Evolutionary conservation across 2,113 vertebrate species (phyloP).

Genomic region (Rhombomys opimus): DNA sequence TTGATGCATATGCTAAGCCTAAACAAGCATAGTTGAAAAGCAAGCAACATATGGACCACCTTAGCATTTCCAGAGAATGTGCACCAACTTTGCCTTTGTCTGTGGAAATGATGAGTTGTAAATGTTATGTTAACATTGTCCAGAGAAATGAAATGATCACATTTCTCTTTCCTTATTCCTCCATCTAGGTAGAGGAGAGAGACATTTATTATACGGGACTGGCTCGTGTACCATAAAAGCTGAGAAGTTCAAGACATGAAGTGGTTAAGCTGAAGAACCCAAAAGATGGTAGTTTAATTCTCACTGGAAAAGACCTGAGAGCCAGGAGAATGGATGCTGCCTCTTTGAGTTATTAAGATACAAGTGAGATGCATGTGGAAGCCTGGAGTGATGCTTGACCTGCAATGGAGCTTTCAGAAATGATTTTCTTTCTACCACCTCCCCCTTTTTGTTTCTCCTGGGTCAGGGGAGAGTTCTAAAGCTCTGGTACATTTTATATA

Average conservation of each 20-base stretch:
- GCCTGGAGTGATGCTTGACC: not conserved
- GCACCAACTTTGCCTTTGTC: not conserved
- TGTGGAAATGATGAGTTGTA: not conserved
- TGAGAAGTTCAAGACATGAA: not conserved
- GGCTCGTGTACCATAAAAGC: not conserved
- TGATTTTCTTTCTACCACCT: not conserved
- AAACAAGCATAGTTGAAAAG: not conserved
- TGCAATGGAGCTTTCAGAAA: not conserved
- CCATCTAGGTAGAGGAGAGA: not conserved
- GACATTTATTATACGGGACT: not conserved
- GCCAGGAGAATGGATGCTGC: not conserved
- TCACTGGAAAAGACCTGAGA: not conserved
- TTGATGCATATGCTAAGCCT: not conserved
- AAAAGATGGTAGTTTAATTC: not conserved
- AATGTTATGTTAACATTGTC: not conserved
- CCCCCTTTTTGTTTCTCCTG: not conserved
- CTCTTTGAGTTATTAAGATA: not conserved
- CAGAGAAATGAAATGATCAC: not conserved
- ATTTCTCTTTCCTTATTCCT: not conserved
- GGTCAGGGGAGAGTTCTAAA: not conserved
- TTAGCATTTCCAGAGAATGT: not conserved
- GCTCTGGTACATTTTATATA: not conserved
- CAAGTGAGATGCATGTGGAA: not conserved
- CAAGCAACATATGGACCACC: not conserved
- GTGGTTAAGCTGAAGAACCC: not conserved